phyloP scores from a whole-genome alignment of 2,113 vertebrate species.

The Spea multiplicata region DNA sequence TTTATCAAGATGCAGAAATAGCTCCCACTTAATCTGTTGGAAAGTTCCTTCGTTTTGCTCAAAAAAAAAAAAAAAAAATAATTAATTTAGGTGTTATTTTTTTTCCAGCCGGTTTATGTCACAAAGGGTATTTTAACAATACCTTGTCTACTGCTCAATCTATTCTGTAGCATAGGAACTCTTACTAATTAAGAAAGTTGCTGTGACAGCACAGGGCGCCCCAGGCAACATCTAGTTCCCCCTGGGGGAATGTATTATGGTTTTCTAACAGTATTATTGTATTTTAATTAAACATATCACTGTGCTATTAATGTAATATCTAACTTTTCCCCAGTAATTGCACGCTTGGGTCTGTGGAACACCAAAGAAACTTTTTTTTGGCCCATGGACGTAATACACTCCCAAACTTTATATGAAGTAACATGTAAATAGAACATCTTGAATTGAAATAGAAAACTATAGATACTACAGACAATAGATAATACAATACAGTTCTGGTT shows the following conservation, averaged over 20 bases:
- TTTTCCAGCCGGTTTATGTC: not conserved
- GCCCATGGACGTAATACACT: too few species aligned
- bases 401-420: too few species aligned
- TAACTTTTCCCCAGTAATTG: too few species aligned
- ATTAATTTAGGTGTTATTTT: not conserved
- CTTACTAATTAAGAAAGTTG: conserved; percentile 27
- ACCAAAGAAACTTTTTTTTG: too few species aligned
- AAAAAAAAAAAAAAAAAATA: not conserved
- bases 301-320: too few species aligned
- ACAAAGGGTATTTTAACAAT: not conserved
- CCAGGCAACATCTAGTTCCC: conserved; percentile 18
- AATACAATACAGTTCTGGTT: too few species aligned
- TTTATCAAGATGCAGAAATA: not conserved
- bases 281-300: not conserved
- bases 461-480: too few species aligned
- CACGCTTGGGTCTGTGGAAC: too few species aligned
- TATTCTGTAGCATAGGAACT: not conserved
- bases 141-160: not conserved
- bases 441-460: not conserved
- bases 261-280: conserved; percentile 20
- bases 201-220: conserved; percentile 9
- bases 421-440: conserved; percentile 25
- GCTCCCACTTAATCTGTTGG: not conserved
- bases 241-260: conserved; percentile 4
- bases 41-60: not conserved